Conservation (phyloP, 30 jellyfish, hydroid and myxozoan genomes). For the Pelagia noctiluca region DNA sequence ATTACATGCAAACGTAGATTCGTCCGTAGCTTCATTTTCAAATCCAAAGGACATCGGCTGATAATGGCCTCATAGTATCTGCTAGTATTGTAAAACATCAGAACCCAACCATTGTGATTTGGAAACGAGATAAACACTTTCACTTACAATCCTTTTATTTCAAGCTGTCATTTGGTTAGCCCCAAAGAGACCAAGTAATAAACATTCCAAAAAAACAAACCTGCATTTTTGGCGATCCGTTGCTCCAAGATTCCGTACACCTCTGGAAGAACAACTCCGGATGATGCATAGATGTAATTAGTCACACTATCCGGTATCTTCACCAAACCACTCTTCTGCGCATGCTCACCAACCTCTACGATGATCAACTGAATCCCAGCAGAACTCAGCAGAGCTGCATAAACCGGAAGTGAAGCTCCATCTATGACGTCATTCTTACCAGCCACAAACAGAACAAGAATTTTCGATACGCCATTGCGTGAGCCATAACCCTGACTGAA, state of each 20-base stretch:
- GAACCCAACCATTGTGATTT: too few relatives aligned
- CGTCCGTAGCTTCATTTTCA: too few relatives aligned
- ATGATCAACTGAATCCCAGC: slow-evolving; percentile 56
- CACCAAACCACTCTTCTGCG: slow-evolving; percentile 14
- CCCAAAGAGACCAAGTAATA: too few relatives aligned
- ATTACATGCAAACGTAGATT: too few relatives aligned
- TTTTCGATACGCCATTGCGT: slow-evolving; percentile 72
- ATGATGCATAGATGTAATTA: slow-evolving; percentile 31
- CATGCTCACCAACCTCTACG: slow-evolving; percentile 42
- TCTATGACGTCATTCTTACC: slow-evolving; percentile 33
- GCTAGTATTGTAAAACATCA: too few relatives aligned
- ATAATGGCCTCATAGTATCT: too few relatives aligned
- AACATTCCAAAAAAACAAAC: too few relatives aligned
- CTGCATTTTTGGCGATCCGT: slow-evolving; percentile 50
- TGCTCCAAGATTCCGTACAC: slow-evolving; percentile 54
- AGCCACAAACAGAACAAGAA: slow-evolving; percentile 52
- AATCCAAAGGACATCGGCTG: too few relatives aligned
- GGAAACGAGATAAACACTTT: too few relatives aligned
- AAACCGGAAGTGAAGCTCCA: slow-evolving; percentile 36
- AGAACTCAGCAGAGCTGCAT: slow-evolving; percentile 55
- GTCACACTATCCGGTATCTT: slow-evolving; percentile 32
- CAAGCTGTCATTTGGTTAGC: too few relatives aligned
- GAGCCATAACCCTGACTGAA: slow-evolving; percentile 67
- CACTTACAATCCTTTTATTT: too few relatives aligned
- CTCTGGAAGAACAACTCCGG: slow-evolving; percentile 54